Percentiles rank a stretch among this genome's conserved stretches.
Evolutionary conservation across 2,113 vertebrate genomes (phyloP).

Genomic region (Sisor rabdophorus): DNA sequence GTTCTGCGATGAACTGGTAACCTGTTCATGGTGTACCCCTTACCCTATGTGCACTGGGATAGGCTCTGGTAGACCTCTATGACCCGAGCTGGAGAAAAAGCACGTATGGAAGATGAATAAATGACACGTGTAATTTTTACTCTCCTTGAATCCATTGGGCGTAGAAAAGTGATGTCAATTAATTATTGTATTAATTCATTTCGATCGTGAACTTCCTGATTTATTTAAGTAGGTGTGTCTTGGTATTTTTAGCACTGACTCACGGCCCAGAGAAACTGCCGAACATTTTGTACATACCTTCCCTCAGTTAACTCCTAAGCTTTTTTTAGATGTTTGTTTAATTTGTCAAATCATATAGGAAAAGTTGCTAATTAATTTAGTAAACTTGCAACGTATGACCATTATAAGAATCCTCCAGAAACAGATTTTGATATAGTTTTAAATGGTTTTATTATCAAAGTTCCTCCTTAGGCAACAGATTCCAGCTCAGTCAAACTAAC

Average conservation of each 20-base stretch:
- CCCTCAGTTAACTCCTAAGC: neutral
- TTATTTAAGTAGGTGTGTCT: neutral
- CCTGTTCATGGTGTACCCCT: too few species aligned
- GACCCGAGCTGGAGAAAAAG: too few species aligned
- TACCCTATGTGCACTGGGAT: too few species aligned
- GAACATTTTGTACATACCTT: constrained; percentile 18
- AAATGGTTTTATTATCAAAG: neutral
- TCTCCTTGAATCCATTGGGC: neutral
- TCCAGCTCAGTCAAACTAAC: neutral
- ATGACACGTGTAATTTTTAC: neutral
- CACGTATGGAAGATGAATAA: too few species aligned
- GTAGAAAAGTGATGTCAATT: neutral
- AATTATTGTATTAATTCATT: too few species aligned
- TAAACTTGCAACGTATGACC: neutral
- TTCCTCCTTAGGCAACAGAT: neutral
- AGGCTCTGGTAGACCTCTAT: too few species aligned
- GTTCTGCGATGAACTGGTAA: too few species aligned
- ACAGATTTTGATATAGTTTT: neutral
- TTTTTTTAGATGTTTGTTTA: neutral
- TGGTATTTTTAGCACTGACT: constrained; percentile 20
- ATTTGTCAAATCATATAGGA: neutral
- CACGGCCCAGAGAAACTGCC: constrained; percentile 9
- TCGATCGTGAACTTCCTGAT: neutral
- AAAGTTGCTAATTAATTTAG: neutral
- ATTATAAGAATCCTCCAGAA: too few species aligned